Evolutionary conservation across 2,888 invertebrate species (phyloP), one percentile per base, ranked within the genome.

Genomic region (Caradrina clavipalpis): DNA sequence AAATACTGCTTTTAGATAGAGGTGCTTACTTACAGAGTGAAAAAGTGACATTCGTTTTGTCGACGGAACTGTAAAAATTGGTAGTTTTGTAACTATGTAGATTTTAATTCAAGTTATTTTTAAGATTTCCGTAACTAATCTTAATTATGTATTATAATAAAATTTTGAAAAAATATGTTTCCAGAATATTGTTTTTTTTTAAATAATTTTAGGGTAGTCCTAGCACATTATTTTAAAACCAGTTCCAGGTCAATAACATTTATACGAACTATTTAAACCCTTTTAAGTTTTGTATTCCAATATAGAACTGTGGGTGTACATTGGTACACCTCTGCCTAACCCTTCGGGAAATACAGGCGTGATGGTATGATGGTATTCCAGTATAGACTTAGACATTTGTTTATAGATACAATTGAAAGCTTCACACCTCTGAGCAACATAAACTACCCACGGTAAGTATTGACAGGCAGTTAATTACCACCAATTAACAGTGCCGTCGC

Each of bases 401-500:
- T 26, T 3, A 26, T 26, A 26, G 26, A 26, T 8, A 35, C 35
- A 35, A 49, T 31, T 7, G n/a, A 11, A 39, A 54, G 50, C 13
- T 26, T 22, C 11, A 21, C 17, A 13, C 22, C 15, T 39, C 13
- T 19, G 17, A 22, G 31, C 55, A 22, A 60, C 11, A 56, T 19
- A 69, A 75, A 35, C 49, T 49, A 63, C 62, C 72, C 55, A 56
- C 58, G 19, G 59, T 31, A 31, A 51, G 53, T 69, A 81, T 81
- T 79, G 78, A 55, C 70, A 73, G 68, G 49, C 66, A 63, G 73
- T 63, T 93, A 93, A 94, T 92, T 93, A 91, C 88, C 83, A 55
- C 78, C 82, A 89, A 92, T 93, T 92, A 92, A 86, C 91, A 91
- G 78, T 81, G 83, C 79, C 78, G 74, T 64, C 31, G 6, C 60